Evolutionary conservation across 2,888 invertebrate species (phyloP).

Genomic region (Netelia virgata): DNA sequence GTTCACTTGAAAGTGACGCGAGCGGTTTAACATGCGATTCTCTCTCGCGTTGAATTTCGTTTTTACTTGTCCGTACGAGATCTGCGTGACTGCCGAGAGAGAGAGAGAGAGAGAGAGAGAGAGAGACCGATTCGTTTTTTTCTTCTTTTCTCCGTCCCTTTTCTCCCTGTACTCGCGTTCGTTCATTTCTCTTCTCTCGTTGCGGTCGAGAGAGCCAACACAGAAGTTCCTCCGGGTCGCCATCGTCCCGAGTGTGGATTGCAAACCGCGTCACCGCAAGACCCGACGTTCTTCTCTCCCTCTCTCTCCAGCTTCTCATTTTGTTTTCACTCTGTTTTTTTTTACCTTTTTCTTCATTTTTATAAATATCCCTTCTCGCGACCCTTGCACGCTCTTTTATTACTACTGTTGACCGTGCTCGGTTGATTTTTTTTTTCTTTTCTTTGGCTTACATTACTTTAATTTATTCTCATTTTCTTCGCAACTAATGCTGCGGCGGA

Average conservation of each 20-base stretch:
- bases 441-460: neutral
- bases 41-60: conserved; percentile 53
- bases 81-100: conserved; percentile 24
- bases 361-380: neutral
- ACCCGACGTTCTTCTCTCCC: conserved; percentile 34
- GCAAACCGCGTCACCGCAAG: conserved; percentile 64
- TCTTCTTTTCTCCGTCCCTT: conserved; percentile 32
- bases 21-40: conserved; percentile 66
- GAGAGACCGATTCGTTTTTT: neutral
- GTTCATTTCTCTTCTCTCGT: conserved; percentile 63
- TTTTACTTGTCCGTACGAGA: conserved; percentile 45
- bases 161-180: conserved; percentile 22
- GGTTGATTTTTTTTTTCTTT: conserved; percentile 1
- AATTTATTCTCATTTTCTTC: conserved; percentile 20
- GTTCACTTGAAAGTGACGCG: conserved; percentile 63
- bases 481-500: conserved; percentile 19
- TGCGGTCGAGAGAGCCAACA: conserved; percentile 55
- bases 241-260: conserved; percentile 59
- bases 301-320: conserved; percentile 21
- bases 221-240: conserved; percentile 35
- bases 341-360: neutral
- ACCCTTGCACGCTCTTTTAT: conserved; percentile 29
- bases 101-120: too few species aligned
- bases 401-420: conserved; percentile 30
- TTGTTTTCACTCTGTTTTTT: conserved; percentile 36